Base-by-base conservation (phyloP, 2,888 invertebrate species). In the Macrosiphum euphorbiae region DNA sequence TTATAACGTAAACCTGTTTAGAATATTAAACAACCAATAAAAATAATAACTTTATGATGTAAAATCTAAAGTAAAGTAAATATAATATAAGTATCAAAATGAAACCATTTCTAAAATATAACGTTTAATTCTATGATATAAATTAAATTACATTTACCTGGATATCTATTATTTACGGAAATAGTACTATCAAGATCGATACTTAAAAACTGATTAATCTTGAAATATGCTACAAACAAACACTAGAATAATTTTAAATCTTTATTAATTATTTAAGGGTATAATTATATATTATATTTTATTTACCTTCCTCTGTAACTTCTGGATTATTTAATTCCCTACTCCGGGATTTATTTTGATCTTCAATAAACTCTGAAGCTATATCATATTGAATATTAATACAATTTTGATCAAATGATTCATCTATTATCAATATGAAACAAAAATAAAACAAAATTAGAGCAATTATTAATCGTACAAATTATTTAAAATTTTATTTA, bases 1-100 rank as follows among this genome's bases (percentile, higher is more conserved):
- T n/a, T 85, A n/a, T 41, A n/a, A 44, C 44, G 85, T 44, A 85
- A 85, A 85, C 85, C 85, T 85, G 44, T 85, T 85, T 16, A 85
- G n/a, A 35, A 78, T 16, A 78, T 78, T 35, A 78, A 78, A 78
- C 78, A 13, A 55, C 55, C 55, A 55, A 55, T 55, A 55, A 16
- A 20, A 55, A 55, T 55, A 55, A 55, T 55, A 55, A 55, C 16
- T 55, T 55, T 16, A 55, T 16, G 16, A 55, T 55, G 55, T 55
- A 55, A 55, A 55, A 55, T 16, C 55, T 55, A 55, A 55, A 55
- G 20, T 47, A 47, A 47, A 47, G 47, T 47, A 47, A 47, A 47
- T 47, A 47, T 47, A 47, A 47, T 47, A 47, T 47, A 47, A 47
- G 47, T 47, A 47, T 47, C 47, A 47, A 47, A 47, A 47, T 47